These are phyloP conservation scores for Gerris buenoi DNA, from an alignment of 1,140 invertebrate species.

Conservation along the genomic window DNA sequence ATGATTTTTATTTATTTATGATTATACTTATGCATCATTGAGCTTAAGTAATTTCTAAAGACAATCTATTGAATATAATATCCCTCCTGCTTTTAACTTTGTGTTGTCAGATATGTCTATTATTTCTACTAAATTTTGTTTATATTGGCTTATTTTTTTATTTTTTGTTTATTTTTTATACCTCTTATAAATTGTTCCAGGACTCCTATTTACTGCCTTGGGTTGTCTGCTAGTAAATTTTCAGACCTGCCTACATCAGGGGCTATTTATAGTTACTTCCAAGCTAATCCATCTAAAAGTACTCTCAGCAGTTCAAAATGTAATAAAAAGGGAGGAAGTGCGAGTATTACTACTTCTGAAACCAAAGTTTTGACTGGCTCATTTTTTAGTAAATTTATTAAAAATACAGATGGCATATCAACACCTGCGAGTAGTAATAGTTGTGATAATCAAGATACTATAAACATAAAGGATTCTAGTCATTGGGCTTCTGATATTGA, in stretches of 20 bases:
- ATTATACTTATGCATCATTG: too few species aligned
- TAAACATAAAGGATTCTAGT: background rate
- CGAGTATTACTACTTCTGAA: background rate
- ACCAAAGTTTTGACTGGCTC: background rate
- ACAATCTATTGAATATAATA: background rate
- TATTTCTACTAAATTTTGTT: background rate
- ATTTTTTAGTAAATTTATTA: background rate
- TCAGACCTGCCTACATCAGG: slow-evolving; percentile 8
- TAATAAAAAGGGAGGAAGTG: background rate
- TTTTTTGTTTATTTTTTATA: too few species aligned
- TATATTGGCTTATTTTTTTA: too few species aligned
- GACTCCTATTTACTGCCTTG: slow-evolving; percentile 29
- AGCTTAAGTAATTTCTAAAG: background rate
- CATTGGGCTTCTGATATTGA: background rate
- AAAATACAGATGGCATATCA: background rate
- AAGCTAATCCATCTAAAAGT: background rate
- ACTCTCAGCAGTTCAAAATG: background rate
- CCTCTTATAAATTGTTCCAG: slow-evolving; percentile 17
- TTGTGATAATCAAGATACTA: background rate
- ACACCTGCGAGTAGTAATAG: background rate
- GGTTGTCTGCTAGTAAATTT: slow-evolving; percentile 37
- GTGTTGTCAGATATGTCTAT: background rate
- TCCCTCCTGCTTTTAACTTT: background rate
- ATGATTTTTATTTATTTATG: too few species aligned
- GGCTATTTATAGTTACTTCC: slow-evolving; percentile 16